phyloP scores from a whole-genome alignment of 2,113 vertebrate species.

The Sinocyclocheilus grahami region DNA sequence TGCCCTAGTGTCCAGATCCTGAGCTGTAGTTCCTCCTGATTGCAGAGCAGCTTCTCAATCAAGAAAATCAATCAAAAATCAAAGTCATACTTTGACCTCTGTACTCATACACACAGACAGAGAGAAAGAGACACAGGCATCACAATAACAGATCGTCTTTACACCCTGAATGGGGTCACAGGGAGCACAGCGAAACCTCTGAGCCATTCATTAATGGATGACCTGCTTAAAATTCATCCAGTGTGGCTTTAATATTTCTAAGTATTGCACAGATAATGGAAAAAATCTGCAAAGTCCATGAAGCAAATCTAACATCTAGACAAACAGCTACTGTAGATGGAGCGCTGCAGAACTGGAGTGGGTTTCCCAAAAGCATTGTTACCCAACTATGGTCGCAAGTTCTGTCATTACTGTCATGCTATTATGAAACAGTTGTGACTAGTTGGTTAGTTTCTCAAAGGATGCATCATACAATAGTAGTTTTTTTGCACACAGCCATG shows the following conservation, averaged over 20 bases:
- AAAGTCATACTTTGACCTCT: background rate
- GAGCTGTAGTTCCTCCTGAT: background rate
- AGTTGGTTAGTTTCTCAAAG: background rate
- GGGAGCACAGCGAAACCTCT: background rate
- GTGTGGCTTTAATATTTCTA: background rate
- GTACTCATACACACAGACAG: no score
- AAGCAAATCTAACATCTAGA: background rate
- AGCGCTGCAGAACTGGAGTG: background rate
- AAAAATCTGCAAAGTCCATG: background rate
- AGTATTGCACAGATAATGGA: background rate
- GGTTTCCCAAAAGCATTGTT: background rate
- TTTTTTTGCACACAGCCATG: no score
- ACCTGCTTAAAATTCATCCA: background rate
- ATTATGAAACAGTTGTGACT: background rate
- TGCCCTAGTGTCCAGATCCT: background rate
- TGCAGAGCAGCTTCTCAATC: background rate
- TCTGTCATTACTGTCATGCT: no score
- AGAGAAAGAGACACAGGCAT: background rate
- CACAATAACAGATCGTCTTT: background rate
- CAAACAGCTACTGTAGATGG: no score
- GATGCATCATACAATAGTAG: no score
- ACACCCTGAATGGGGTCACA: background rate
- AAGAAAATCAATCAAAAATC: conserved; percentile 5
- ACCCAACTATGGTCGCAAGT: no score
- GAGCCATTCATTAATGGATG: background rate